Base-by-base conservation (phyloP, 1,140 invertebrate species). In the Aphelinus certus region DNA sequence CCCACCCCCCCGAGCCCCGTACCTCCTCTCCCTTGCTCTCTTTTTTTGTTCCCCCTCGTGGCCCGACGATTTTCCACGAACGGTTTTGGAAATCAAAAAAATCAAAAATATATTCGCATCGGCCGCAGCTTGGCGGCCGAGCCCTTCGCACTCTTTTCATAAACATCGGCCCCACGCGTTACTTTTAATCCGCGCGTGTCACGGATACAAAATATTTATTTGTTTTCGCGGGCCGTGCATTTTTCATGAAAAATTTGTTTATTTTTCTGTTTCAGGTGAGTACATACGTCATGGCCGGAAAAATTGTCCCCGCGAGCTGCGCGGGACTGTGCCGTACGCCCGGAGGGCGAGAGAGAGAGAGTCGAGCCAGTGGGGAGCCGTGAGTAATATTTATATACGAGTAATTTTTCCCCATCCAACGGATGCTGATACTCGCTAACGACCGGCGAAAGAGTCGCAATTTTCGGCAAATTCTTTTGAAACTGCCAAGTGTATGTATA, bases 251-350 rank as follows among this genome's bases (percentile, higher is more conserved):
- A 61, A 65, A 65, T 77, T 76, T 80, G 65, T 75, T 68, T 78
- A 45, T 77, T 74, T 79, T 80, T 78, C 77, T 83, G 80, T 84
- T 83, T 78, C 80, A 82, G 81, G 81, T 83, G 81, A 83, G 83
- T 82, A 76, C 75, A 75, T 77, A 43, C 26, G 57, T 49, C 61
- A 71, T 9, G 49, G 9, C 2, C 51, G 7, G 5, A 60, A 68
- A 70, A 26, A 64, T 26, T 26, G 26, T 26, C 26, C 26, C 26
- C 26, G 26, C 26, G 26, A 26, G 26, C 26, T 26, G 26, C 0
- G 26, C 26, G 26, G 26, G 26, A 26, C 26, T 26, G 26, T 26
- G 26, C 26, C 26, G 26, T 26, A 26, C 26, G 26, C 26, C 26
- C 26, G 26, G 26, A 26, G 26, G 26, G 26, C 26, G 26, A 64